Evolutionary conservation across 2,888 invertebrate species (phyloP).

Genomic region (Sialis fuliginosa): DNA sequence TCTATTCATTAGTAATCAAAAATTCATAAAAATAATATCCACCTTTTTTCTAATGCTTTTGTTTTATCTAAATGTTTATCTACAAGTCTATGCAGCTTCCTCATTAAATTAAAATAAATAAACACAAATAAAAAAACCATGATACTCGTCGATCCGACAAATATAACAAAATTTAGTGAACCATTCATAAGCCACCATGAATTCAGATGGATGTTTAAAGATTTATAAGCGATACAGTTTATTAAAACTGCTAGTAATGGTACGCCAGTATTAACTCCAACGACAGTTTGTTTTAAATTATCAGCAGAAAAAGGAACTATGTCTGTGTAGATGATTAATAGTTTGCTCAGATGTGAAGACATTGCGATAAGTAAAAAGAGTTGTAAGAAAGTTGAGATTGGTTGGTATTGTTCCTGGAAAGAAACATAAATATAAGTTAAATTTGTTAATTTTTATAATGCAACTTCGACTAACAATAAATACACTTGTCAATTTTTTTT

Average conservation of each 20-base stretch:
- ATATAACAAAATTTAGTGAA: slow-evolving; percentile 42
- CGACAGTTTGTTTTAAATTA: slow-evolving; percentile 42
- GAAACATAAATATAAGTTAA: slow-evolving; percentile 5
- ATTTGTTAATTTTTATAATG: not conserved
- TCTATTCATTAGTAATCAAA: not conserved
- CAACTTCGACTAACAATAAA: not conserved
- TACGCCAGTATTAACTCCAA: slow-evolving; percentile 51
- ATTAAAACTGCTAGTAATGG: slow-evolving; percentile 47
- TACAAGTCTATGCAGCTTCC: slow-evolving; percentile 37
- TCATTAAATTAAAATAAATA: slow-evolving; percentile 46
- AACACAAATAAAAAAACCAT: slow-evolving; percentile 49
- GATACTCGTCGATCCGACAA: slow-evolving; percentile 46
- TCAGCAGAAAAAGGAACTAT: slow-evolving; percentile 34
- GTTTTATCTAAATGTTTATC: slow-evolving; percentile 41
- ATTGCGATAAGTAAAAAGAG: slow-evolving; percentile 46
- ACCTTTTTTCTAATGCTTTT: slow-evolving; percentile 36
- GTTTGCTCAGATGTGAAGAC: slow-evolving; percentile 53
- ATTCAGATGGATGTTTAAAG: slow-evolving; percentile 33
- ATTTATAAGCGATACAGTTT: slow-evolving; percentile 47
- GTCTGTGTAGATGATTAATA: slow-evolving; percentile 51
- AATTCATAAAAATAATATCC: slow-evolving; percentile 10
- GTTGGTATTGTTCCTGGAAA: slow-evolving; percentile 37
- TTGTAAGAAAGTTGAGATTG: slow-evolving; percentile 41
- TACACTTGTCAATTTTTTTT: too few species aligned
- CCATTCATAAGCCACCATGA: slow-evolving; percentile 47